Evolutionary conservation across 2,888 invertebrate genomes (phyloP).

Genomic region (Andrena bucephala): DNA sequence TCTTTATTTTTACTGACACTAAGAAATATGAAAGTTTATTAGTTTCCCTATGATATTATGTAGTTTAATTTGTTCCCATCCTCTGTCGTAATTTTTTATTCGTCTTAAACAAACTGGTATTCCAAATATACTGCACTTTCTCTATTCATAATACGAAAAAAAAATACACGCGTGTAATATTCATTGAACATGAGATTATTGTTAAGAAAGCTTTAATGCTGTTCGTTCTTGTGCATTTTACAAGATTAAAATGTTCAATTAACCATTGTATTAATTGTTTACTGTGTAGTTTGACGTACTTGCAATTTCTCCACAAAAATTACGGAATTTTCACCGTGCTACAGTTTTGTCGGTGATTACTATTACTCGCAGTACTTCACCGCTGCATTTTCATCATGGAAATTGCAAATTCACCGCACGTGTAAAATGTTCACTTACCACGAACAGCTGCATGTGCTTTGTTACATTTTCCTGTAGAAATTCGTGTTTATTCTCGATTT

Average conservation of each 20-base stretch:
- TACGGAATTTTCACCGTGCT: not conserved
- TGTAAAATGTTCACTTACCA: not conserved
- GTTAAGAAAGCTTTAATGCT: no score
- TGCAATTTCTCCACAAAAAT: not conserved
- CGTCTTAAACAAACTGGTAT: no score
- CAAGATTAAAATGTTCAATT: not conserved
- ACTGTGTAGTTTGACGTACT: not conserved
- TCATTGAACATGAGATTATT: no score
- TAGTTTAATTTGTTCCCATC: no score
- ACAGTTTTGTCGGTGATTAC: not conserved
- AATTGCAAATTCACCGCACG: constrained; percentile 7
- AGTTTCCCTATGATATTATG: no score
- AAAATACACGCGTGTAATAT: no score
- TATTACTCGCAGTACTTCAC: not conserved
- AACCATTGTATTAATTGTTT: not conserved
- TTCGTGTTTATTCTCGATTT: not conserved
- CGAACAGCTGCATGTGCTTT: not conserved
- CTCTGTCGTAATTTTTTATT: no score
- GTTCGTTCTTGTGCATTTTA: not conserved
- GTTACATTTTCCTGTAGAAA: not conserved
- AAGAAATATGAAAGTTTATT: no score
- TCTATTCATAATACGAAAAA: no score
- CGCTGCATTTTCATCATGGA: not conserved
- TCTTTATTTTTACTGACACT: no score
- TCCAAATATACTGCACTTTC: no score